phyloP scores from a whole-genome alignment of 2,113 vertebrate species.

The Limanda limanda region DNA sequence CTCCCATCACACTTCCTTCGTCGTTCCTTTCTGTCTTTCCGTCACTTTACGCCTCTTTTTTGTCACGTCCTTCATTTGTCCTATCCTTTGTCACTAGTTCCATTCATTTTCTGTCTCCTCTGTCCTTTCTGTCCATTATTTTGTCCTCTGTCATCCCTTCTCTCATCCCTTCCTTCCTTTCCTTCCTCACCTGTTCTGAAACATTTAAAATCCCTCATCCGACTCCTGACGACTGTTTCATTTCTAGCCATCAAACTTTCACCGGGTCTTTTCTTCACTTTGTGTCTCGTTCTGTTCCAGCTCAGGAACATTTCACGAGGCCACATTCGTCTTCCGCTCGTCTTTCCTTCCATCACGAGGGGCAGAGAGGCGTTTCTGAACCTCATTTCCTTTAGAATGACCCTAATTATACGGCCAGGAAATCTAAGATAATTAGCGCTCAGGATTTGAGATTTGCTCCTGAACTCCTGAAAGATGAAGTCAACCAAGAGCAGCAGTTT shows the following conservation, averaged over 20 bases:
- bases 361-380: conserved; percentile 35
- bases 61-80: too few species aligned
- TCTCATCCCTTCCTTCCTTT: too few species aligned
- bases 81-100: too few species aligned
- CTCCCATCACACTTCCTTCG: too few species aligned
- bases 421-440: conserved; percentile 68
- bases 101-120: not conserved
- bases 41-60: not conserved
- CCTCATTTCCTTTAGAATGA: conserved; percentile 65
- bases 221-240: too few species aligned
- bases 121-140: not conserved
- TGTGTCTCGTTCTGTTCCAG: not conserved
- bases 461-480: conserved; percentile 51
- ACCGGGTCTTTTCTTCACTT: not conserved
- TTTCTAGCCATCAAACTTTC: too few species aligned
- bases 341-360: conserved; percentile 22
- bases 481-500: not conserved
- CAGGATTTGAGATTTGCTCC: conserved; percentile 51
- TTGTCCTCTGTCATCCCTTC: too few species aligned
- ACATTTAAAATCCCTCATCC: too few species aligned
- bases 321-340: conserved; percentile 23
- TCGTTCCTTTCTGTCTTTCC: not conserved
- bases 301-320: not conserved
- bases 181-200: too few species aligned
- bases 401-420: conserved; percentile 63